Evolutionary conservation across 1,140 invertebrate species (phyloP).

Genomic region (Frieseomelitta varia): DNA sequence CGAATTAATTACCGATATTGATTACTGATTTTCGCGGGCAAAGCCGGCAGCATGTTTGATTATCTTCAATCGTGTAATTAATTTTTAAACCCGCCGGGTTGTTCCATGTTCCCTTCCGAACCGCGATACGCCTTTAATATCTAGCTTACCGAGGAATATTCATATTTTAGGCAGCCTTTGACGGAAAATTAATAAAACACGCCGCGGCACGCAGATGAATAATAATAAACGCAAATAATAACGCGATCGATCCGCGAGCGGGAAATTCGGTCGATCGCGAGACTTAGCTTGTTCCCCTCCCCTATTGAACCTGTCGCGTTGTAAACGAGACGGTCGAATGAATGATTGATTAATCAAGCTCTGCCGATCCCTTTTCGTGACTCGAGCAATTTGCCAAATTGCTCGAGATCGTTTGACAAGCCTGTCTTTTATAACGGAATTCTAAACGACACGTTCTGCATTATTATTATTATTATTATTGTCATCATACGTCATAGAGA

Average conservation of each 20-base stretch:
- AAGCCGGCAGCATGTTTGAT: background rate
- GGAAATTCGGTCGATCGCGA: background rate
- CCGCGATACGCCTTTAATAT: background rate
- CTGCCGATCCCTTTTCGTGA: conserved; percentile 8
- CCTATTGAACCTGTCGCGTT: background rate
- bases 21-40: background rate
- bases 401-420: conserved; percentile 6
- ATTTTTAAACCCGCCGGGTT: background rate
- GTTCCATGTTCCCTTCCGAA: background rate
- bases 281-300: background rate
- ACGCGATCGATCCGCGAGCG: background rate
- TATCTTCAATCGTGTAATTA: conserved; percentile 20
- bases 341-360: conserved; percentile 31
- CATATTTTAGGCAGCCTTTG: background rate
- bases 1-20: conserved; percentile 27
- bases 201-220: background rate
- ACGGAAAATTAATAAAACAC: background rate
- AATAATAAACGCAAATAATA: background rate
- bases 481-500: background rate
- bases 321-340: background rate
- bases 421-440: conserved; percentile 2
- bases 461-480: background rate
- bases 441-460: background rate
- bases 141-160: background rate
- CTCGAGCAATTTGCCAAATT: conserved; percentile 19